Evolutionary conservation across 2,888 invertebrate species (phyloP).

Genomic region (Ditula angustiorana): DNA sequence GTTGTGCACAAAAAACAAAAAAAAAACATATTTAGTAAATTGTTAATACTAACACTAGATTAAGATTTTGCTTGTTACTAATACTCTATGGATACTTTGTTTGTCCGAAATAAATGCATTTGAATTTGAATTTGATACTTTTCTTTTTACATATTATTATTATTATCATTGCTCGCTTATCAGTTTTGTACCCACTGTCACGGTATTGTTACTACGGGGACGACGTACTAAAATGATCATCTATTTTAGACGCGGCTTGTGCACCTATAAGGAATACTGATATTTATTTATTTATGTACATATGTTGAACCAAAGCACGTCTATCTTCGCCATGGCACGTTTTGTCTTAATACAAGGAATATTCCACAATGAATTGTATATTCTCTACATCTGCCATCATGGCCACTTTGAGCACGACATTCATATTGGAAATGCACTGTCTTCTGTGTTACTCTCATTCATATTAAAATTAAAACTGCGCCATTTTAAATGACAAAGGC

Average conservation of each 20-base stretch:
- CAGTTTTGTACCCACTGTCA: too few species aligned
- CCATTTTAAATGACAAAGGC: not conserved
- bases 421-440: not conserved
- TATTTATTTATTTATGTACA: not conserved
- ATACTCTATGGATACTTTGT: too few species aligned
- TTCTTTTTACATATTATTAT: too few species aligned
- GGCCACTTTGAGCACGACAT: slow-evolving; percentile 12
- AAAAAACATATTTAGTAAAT: too few species aligned
- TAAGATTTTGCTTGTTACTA: too few species aligned
- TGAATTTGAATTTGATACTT: too few species aligned
- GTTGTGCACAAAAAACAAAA: too few species aligned
- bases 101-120: too few species aligned
- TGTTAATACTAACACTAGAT: too few species aligned
- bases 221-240: not conserved
- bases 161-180: too few species aligned
- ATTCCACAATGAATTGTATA: not conserved
- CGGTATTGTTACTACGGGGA: too few species aligned
- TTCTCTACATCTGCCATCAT: not conserved
- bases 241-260: too few species aligned
- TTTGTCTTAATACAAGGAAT: not conserved
- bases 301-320: not conserved
- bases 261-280: not conserved
- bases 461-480: slow-evolving; percentile 1
- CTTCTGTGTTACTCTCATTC: not conserved
- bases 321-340: not conserved